Base-by-base conservation (phyloP, 2,113 vertebrate species). In the Ploceus nigricollis region DNA sequence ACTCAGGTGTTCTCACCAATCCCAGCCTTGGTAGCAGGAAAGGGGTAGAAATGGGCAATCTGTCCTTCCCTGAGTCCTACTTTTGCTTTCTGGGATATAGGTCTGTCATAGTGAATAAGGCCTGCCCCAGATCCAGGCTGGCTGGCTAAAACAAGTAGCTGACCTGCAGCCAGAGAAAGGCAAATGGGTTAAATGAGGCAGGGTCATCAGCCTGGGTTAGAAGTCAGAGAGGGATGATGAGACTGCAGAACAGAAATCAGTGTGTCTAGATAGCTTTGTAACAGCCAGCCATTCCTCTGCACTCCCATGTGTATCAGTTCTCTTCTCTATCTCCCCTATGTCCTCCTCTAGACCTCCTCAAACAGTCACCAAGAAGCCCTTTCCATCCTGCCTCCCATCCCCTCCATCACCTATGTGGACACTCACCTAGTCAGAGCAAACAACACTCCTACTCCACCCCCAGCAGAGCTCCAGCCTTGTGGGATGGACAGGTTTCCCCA, bases 261-360 rank as follows among this genome's bases (percentile, higher is more conserved):
- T 76, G 57, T 11, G 30, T 53, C 56, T 81, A 42, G 13, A 61
- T 28, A 87, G 54, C 14, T 91, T 50, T 64, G 54, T 48, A 54
- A 39, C 28, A 83, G 51, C 15, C 68, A 84, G 66, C 18, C 2
- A 2, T 30, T 92, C 57, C 48, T 50, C 64, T 78, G 72, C 42
- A n/a, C 21, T 66, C 68, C 64, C 53, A 72, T 0, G 0, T 0
- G 3, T 40, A 53, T 25, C n/a, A 68, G 20, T 71, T 79, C 61
- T 82, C 31, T n/a, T 88, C 47, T 76, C 56, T n/a, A 10, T 56
- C 25, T 68, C 47, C 75, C 35, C 42, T 30, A 1, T 25, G 33
- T 28, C 60, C 19, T 84, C 15, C 9, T 20, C 22, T 54, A 69
- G 54, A 80, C 19, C 15, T 75, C 51, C 57, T 65, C 79, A 54